Conservation (phyloP, 1,140 invertebrate species). For the Leucophenga varia region DNA sequence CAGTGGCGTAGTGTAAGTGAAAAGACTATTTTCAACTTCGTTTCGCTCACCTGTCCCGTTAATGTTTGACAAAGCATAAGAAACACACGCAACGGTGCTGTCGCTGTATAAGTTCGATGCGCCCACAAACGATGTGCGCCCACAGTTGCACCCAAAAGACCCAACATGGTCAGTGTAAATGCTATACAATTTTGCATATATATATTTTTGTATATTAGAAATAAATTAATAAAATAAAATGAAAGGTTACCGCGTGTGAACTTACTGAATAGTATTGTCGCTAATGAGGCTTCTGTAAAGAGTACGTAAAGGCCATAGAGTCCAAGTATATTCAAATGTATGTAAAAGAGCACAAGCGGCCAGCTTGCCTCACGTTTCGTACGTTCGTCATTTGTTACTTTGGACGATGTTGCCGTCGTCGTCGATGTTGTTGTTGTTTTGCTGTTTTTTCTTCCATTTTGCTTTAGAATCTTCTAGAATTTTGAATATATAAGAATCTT, state of each 20-base stretch:
- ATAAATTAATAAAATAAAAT: not conserved
- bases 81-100: constrained; percentile 67
- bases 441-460: constrained; percentile 5
- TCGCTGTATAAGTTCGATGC: constrained; percentile 80
- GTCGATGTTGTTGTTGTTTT: constrained; percentile 1
- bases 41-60: constrained; percentile 73
- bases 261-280: constrained; percentile 68
- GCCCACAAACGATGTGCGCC: constrained; percentile 91
- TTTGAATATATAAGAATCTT: too few species aligned
- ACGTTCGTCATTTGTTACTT: too few species aligned
- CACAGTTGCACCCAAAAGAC: constrained; percentile 73
- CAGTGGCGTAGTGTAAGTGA: not conserved
- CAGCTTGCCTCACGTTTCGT: constrained; percentile 63
- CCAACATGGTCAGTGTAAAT: constrained; percentile 61
- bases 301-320: constrained; percentile 63
- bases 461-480: too few species aligned
- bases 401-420: not conserved
- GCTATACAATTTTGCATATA: too few species aligned
- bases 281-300: constrained; percentile 62
- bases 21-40: not conserved
- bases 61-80: constrained; percentile 79
- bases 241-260: constrained; percentile 25
- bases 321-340: constrained; percentile 67
- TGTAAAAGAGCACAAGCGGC: constrained; percentile 67
- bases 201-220: constrained; percentile 1